Evolutionary conservation across 2,797 vertebrate species (phyloP).

Genomic region (Thaleichthys pacificus): DNA sequence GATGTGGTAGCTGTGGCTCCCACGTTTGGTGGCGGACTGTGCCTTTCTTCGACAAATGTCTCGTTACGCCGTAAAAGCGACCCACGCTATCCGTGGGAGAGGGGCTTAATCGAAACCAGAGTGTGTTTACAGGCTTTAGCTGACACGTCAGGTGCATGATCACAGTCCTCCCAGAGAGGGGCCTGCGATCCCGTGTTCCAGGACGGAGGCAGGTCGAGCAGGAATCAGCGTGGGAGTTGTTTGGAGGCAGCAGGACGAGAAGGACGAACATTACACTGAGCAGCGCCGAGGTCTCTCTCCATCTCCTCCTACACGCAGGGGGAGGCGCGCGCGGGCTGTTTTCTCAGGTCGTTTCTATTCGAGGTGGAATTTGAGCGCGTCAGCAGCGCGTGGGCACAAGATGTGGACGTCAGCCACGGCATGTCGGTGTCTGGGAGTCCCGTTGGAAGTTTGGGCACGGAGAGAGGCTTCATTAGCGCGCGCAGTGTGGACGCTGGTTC

Average conservation of each 20-base stretch:
- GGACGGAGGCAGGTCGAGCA: background rate
- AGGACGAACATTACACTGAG: background rate
- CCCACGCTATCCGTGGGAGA: background rate
- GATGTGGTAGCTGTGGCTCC: background rate
- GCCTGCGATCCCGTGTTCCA: background rate
- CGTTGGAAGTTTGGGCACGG: background rate
- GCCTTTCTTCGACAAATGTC: background rate
- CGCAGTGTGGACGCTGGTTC: background rate
- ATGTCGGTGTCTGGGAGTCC: background rate
- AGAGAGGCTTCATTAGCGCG: background rate
- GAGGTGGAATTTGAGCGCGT: background rate
- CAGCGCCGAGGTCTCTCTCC: background rate
- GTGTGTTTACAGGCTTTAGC: background rate
- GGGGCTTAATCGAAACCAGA: background rate
- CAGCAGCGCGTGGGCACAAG: background rate
- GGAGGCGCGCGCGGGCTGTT: background rate
- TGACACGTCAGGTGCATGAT: background rate
- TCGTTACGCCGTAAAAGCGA: background rate
- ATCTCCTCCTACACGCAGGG: slow-evolving; percentile 1
- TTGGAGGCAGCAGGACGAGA: background rate
- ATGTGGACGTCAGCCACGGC: background rate
- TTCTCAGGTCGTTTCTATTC: background rate
- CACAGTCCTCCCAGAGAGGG: background rate
- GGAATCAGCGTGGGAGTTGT: slow-evolving; percentile 1
- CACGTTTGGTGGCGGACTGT: background rate